Conservation (phyloP, 2,113 vertebrate species). For the Colistium nudipinnis region DNA sequence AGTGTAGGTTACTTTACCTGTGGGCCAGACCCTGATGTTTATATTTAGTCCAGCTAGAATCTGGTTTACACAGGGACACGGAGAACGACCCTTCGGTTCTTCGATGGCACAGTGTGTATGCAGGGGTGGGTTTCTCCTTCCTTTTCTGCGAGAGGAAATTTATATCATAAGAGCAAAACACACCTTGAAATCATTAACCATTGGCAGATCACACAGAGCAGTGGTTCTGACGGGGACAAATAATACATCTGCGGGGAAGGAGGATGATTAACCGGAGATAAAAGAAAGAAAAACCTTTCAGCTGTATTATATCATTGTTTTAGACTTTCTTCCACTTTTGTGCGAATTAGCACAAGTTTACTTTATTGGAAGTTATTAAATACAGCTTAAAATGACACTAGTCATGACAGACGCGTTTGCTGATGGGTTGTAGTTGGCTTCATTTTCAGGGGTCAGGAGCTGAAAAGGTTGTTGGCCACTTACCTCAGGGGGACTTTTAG, state of each 20-base stretch:
- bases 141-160: conserved; percentile 53
- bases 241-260: neutral
- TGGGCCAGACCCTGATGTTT: conserved; percentile 81
- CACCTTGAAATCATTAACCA: neutral
- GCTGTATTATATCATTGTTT: neutral
- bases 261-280: neutral
- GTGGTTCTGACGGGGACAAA: neutral
- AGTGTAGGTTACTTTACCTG: conserved; percentile 80
- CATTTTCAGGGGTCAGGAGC: neutral
- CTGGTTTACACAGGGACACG: conserved; percentile 83
- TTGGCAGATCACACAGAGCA: neutral
- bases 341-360: neutral
- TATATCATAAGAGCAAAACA: neutral
- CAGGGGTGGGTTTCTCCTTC: conserved; percentile 66
- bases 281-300: neutral
- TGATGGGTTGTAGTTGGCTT: neutral
- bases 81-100: conserved; percentile 82
- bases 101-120: conserved; percentile 86
- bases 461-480: neutral
- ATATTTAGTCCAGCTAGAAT: conserved; percentile 84
- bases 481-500: conserved; percentile 41
- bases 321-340: neutral
- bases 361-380: neutral
- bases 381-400: neutral
- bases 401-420: neutral